Base-by-base conservation (phyloP, 1,140 invertebrate species). In the Pteromalus puparum region DNA sequence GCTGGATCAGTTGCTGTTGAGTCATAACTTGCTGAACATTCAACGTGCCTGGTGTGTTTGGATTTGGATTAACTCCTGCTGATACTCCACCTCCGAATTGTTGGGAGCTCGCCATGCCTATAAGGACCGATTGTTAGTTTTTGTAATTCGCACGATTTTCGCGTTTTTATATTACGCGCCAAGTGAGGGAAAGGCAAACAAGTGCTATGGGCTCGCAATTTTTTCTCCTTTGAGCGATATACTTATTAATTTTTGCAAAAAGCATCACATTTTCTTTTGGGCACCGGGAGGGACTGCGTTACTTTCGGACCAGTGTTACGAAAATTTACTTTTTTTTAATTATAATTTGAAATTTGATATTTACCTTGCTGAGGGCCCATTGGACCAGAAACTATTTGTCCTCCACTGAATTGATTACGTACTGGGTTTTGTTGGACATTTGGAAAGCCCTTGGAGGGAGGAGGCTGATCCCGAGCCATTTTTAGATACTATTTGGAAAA, bases 401-500 rank as follows among this genome's bases (percentile, higher is more conserved):
- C 92, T 28, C 92, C 92, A 18, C 92, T 94, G 91, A 95, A 95
- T 86, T 95, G 94, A 85, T 89, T 93, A 72, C 94, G 90, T 91
- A 95, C 93, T 18, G 92, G 88, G 48, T 90, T 90, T 90, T 94
- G 94, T 87, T 94, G 94, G 13, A 93, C 87, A 89, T 93, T 94
- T 82, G 94, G 93, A 86, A 95, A 94, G 53, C 94, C 93, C 83
- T 93, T 92, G 86, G 94, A 93, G 85, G 94, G 95, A 75, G 93
- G 93, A 92, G 95, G 94, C 79, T 94, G 93, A 82, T 94, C 94
- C 21, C 93, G 94, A 75, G 94, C 92, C 95, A 95, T 95, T 78
- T 85, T 89, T 80, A 48, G 42, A 38, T 53, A 53, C 61, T 65
- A 77, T 83, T 34, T 79, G 53, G 70, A 46, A 73, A 18, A 9